A percentile compares a stretch with the other conserved stretches of the same genome.
Evolutionary conservation across 2,113 vertebrate species (phyloP).

Genomic region (Sturnira hondurensis): DNA sequence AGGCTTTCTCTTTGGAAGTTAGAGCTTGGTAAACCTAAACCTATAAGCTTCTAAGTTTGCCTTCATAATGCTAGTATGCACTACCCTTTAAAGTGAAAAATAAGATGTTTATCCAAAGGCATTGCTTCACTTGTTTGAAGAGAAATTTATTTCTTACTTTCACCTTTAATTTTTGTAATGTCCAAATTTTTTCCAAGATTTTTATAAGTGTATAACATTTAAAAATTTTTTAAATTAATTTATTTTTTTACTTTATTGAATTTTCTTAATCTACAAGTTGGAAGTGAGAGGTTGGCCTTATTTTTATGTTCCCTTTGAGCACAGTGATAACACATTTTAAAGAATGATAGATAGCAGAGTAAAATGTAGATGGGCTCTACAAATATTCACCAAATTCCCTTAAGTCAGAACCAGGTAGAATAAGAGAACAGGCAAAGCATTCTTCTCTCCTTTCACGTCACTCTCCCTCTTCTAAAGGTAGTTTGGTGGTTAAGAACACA

Average conservation of each 20-base stretch:
- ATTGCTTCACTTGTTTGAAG: not conserved
- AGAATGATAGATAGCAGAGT: conserved; percentile 50
- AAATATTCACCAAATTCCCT: conserved; percentile 22
- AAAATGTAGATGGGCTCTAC: conserved; percentile 43
- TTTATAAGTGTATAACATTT: too few species aligned
- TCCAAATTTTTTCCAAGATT: not conserved
- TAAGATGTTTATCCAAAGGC: not conserved
- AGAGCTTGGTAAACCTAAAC: not conserved
- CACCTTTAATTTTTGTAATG: conserved; percentile 12
- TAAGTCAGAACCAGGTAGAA: not conserved
- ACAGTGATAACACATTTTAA: conserved; percentile 61
- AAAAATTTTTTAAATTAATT: too few species aligned
- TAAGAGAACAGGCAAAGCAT: not conserved
- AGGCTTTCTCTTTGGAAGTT: not conserved
- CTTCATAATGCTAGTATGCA: not conserved
- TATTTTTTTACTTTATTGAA: too few species aligned
- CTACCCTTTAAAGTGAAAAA: not conserved
- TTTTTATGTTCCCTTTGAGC: conserved; percentile 48
- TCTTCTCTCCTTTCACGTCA: not conserved
- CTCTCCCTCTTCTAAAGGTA: not conserved
- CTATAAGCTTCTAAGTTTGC: not conserved
- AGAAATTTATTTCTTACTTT: not conserved
- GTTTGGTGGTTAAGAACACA: not conserved
- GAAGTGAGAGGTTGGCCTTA: conserved; percentile 50
- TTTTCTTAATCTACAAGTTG: conserved; percentile 24